Base-by-base conservation (phyloP, 1,140 invertebrate species). In the Littorina saxatilis region DNA sequence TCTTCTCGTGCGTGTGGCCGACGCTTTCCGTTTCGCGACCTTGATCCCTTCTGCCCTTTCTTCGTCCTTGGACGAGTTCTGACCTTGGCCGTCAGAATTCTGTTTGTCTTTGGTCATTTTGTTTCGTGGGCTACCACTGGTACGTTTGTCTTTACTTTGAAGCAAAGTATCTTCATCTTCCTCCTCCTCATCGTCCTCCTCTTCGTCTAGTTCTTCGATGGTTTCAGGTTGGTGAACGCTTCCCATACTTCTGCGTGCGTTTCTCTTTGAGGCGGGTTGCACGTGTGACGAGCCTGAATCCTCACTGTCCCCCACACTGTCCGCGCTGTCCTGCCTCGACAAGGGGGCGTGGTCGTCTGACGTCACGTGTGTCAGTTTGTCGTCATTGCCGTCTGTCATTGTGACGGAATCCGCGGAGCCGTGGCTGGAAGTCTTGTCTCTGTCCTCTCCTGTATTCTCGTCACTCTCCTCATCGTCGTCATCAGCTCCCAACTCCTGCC, bases 11-110 rank as follows among this genome's bases (percentile, higher is more conserved):
- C 66, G 32, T 9, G 7, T 47, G 43, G 43, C n/a, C n/a, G n/a
- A 47, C 17, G 15, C 15, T 13, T n/a, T 11, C 81, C 11, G 82
- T 55, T n/a, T 81, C 70, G 15, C 83, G 15, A 61, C 5, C 40
- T 68, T 43, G 20, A 61, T n/a, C 5, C 58, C 40, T 1, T 50
- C 43, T 7, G 43, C 20, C 20, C 2, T 17, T 17, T 4, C 27
- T 43, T 20, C 66, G 1, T 13, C 66, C 66, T 68, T 68, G 35
- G 17, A 5, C 43, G 43, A 47, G 7, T 47, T 17, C 43, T 5
- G 17, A 47, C 43, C 43, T 5, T 47, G 43, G 43, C 43, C 43
- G 43, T 47, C 17, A 17, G n/a, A n/a, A n/a, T n/a, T n/a, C n/a
- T n/a, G n/a, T n/a, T n/a, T n/a, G n/a, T n/a, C n/a, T n/a, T n/a